phyloP scores from a whole-genome alignment of 2,888 invertebrate genomes.

The Acronicta aceris region DNA sequence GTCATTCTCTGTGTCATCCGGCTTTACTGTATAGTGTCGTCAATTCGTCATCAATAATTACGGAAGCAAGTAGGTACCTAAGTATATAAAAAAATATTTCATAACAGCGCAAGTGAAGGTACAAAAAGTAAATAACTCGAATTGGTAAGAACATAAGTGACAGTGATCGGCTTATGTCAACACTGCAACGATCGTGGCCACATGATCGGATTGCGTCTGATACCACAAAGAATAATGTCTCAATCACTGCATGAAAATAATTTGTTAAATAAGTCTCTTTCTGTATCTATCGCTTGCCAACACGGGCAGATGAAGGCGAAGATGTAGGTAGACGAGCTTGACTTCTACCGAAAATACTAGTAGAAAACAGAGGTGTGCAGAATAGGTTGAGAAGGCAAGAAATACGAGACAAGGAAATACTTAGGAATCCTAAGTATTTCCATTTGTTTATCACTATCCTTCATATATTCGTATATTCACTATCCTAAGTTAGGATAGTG shows the following conservation, averaged over 20 bases:
- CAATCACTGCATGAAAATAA: conserved; percentile 10
- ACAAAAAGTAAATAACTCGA: conserved; percentile 11
- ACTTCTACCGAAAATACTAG: too few relatives aligned
- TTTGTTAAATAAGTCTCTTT: neutral
- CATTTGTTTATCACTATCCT: too few relatives aligned
- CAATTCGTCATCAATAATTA: conserved; percentile 20
- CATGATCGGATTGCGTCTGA: conserved; percentile 25
- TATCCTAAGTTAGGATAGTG: too few relatives aligned
- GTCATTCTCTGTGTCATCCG: too few relatives aligned
- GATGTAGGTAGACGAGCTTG: too few relatives aligned
- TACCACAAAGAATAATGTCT: conserved; percentile 13
- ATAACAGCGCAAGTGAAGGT: conserved; percentile 32
- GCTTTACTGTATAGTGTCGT: neutral
- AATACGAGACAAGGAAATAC: too few relatives aligned
- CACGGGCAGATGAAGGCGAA: too few relatives aligned
- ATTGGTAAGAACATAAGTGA: conserved; percentile 17
- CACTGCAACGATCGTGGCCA: conserved; percentile 34
- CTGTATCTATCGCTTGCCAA: too few relatives aligned
- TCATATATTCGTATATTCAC: too few relatives aligned
- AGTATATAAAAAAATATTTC: conserved; percentile 15
- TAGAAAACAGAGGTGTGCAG: too few relatives aligned
- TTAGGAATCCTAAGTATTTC: too few relatives aligned
- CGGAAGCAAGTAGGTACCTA: neutral
- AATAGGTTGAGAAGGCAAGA: too few relatives aligned
- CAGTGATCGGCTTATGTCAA: conserved; percentile 23